These are phyloP conservation scores for Stenolophus ochropezus DNA, from an alignment of 2,888 invertebrate genomes.

Conservation along the genomic window DNA sequence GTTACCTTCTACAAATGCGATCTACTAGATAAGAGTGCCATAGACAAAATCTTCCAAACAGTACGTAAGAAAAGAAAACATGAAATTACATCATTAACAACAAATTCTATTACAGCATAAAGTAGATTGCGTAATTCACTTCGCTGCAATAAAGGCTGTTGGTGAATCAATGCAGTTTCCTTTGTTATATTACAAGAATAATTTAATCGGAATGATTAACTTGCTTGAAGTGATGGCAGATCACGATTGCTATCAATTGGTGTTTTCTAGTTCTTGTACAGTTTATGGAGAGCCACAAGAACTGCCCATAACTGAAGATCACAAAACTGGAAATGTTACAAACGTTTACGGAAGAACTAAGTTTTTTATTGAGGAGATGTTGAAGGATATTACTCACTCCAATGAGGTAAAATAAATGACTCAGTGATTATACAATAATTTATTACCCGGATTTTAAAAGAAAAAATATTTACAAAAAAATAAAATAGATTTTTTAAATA, in stretches of 20 bases:
- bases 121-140: slow-evolving; percentile 96
- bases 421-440: neutral
- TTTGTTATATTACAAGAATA: slow-evolving; percentile 94
- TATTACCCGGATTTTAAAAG: neutral
- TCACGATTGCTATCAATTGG: slow-evolving; percentile 87
- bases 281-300: slow-evolving; percentile 94
- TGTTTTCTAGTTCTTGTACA: slow-evolving; percentile 93
- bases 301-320: slow-evolving; percentile 92
- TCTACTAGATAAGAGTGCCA: slow-evolving; percentile 83
- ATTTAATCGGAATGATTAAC: slow-evolving; percentile 93
- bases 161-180: slow-evolving; percentile 96
- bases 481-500: too few relatives aligned
- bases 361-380: slow-evolving; percentile 96
- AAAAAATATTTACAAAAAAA: too few relatives aligned
- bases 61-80: slow-evolving; percentile 73
- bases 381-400: slow-evolving; percentile 89
- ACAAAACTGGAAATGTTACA: slow-evolving; percentile 91
- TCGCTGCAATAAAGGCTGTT: slow-evolving; percentile 97
- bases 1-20: slow-evolving; percentile 89
- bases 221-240: slow-evolving; percentile 93
- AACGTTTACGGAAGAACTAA: slow-evolving; percentile 98
- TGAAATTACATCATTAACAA: neutral
- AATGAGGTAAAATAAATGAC: slow-evolving; percentile 80
- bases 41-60: slow-evolving; percentile 87
- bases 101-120: slow-evolving; percentile 80